Evolutionary conservation across 2,113 vertebrate species (phyloP).

Genomic region (Chaetops frenatus): DNA sequence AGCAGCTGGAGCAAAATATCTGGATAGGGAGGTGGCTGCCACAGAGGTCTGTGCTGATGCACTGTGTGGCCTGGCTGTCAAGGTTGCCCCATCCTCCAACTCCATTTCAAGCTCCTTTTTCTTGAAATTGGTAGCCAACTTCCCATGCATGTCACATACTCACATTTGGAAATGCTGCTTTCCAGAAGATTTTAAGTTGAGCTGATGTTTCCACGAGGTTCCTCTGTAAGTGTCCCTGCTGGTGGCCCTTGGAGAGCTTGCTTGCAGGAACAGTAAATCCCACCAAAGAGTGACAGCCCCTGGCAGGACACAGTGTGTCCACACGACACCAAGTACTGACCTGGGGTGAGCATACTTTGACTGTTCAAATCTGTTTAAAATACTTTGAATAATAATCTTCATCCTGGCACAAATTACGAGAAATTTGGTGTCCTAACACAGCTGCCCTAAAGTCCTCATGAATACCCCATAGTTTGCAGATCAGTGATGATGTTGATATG

Average conservation of each 20-base stretch:
- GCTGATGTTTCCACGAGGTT: neutral
- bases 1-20: neutral
- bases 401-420: neutral
- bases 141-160: neutral
- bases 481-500: rapidly evolving
- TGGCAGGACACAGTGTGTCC: rapidly evolving
- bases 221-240: neutral
- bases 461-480: neutral
- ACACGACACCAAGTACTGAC: rapidly evolving
- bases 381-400: neutral
- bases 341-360: neutral
- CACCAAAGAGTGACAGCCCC: rapidly evolving
- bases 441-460: neutral
- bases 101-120: neutral
- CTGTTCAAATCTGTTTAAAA: neutral
- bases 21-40: neutral
- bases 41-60: neutral
- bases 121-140: neutral
- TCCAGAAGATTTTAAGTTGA: neutral
- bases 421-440: neutral
- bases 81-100: neutral
- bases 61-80: rapidly evolving
- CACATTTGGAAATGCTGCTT: neutral
- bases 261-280: neutral
- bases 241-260: neutral